phyloP scores from a whole-genome alignment of 1,140 invertebrate genomes.

The Diabrotica undecimpunctata region DNA sequence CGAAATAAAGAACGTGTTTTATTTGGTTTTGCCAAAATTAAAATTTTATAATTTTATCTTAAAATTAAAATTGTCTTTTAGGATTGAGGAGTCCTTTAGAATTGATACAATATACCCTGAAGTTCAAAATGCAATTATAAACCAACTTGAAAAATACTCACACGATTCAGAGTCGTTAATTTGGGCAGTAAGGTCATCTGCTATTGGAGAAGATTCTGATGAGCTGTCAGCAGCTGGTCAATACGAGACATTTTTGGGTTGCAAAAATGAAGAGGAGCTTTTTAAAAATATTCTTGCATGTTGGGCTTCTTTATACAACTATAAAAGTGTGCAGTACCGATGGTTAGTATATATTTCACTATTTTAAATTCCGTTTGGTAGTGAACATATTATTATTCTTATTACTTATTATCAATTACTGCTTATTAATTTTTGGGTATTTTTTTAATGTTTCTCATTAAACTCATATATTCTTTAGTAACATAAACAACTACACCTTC shows the following conservation, averaged over 20 bases:
- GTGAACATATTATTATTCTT: too few species aligned
- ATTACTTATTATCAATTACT: too few species aligned
- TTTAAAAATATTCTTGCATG: conserved; percentile 61
- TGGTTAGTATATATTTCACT: conserved; percentile 46
- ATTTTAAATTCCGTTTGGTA: too few species aligned
- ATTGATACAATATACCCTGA: conserved; percentile 27
- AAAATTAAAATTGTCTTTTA: conserved; percentile 22
- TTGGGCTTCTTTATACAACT: conserved; percentile 76
- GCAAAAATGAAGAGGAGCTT: conserved; percentile 54
- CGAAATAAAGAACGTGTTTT: too few species aligned
- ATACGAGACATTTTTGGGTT: conserved; percentile 72
- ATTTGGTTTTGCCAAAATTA: too few species aligned
- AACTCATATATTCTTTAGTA: too few species aligned
- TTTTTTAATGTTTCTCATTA: too few species aligned
- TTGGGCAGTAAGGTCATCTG: conserved; percentile 40
- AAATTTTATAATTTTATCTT: neutral
- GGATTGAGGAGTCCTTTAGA: conserved; percentile 35
- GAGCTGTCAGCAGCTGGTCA: conserved; percentile 81
- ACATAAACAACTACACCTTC: too few species aligned
- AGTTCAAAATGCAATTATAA: conserved; percentile 20
- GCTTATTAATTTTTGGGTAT: too few species aligned
- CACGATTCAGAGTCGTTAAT: conserved; percentile 16
- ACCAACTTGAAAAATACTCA: conserved; percentile 18
- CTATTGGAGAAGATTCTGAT: conserved; percentile 67
- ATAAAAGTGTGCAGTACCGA: conserved; percentile 71